Base-by-base conservation (phyloP, 1,140 invertebrate genomes). In the Telenomus remus region DNA sequence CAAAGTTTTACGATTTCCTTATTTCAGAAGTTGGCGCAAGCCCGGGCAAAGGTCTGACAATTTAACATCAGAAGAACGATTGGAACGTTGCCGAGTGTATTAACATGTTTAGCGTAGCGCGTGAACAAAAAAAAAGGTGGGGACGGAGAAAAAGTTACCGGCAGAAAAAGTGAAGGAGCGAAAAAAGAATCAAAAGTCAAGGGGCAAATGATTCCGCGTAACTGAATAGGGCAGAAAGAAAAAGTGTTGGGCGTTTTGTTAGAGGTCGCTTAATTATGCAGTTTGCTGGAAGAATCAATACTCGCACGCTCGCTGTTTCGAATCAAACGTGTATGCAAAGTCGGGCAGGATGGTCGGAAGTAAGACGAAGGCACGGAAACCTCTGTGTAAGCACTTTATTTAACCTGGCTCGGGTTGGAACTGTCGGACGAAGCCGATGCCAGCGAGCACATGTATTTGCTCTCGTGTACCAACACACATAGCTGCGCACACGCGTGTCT, bases 371-470 rank as follows among this genome's bases (percentile, higher is more conserved):
- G 63, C 57, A 74, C 57, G 71, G 51, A 66, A 68, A 68, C 56
- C 56, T 13, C 70, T 66, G 53, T 60, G 69, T 76, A 65, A 76
- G 72, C 72, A 57, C 64, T 69, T 76, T 69, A 69, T 69, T 76
- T 76, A 75, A 75, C 72, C 50, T 64, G 43, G 61, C 48, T 73
- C 53, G 60, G 59, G 57, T 57, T 42, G 56, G 53, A 68, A 68
- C 64, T 64, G 59, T 59, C 47, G 63, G 57, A 50, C 56, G n/a
- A 61, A 74, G 55, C 61, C 48, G 43, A 66, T 54, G 35, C 54
- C 15, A n/a, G 19, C 19, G 53, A 44, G n/a, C 56, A 42, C 13
- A 19, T 48, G 27, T 71, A 37, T 49, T 35, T 33, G 11, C 19
- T 16, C 34, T 14, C 16, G 13, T 13, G 19, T 15, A 27, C 19